Base-by-base conservation (phyloP, 2,888 invertebrate genomes). In the Mimachlamys varia region DNA sequence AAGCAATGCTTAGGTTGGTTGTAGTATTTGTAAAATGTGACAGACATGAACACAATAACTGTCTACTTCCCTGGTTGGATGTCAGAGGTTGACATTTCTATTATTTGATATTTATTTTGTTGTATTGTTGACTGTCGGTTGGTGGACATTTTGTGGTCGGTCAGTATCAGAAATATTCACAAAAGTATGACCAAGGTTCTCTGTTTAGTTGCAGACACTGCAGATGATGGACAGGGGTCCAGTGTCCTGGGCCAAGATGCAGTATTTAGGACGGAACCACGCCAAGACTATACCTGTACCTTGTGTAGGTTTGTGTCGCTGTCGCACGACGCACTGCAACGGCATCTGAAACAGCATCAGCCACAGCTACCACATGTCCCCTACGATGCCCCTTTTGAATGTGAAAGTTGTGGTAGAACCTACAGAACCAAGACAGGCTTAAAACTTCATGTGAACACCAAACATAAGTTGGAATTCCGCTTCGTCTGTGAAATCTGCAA, bases 121-220 rank as follows among this genome's bases (percentile, higher is more conserved):
- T 53, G 53, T 53, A 53, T 53, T 44, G 44, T 44, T 44, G 4
- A 44, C 17, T 53, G 5, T 53, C 5, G 12, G 22, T 22, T 58
- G n/a, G 19, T 19, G 19, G 58, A 58, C 19, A n/a, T 22, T 58
- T n/a, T 22, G 58, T 3, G 7, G n/a, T 58, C 58, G 58, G 58
- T 58, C 58, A 76, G 27, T 76, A 33, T 33, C 33, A 76, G 12
- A 33, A 76, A 76, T 4, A 22, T 76, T 12, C 33, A 76, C 33
- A 33, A 76, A 76, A 27, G 33, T 76, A 12, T 76, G 33, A 76
- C 27, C 76, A 33, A 27, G 33, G 76, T 76, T 76, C 76, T 76
- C 76, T 76, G 76, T 76, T 76, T 76, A 76, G 76, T 76, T 76
- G 76, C 27, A 76, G 76, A 76, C 76, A 76, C 76, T 27, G 5